Percentiles rank a stretch among this genome's conserved stretches.
phyloP scores from a whole-genome alignment of 2,113 vertebrate genomes.

The Egretta garzetta region DNA sequence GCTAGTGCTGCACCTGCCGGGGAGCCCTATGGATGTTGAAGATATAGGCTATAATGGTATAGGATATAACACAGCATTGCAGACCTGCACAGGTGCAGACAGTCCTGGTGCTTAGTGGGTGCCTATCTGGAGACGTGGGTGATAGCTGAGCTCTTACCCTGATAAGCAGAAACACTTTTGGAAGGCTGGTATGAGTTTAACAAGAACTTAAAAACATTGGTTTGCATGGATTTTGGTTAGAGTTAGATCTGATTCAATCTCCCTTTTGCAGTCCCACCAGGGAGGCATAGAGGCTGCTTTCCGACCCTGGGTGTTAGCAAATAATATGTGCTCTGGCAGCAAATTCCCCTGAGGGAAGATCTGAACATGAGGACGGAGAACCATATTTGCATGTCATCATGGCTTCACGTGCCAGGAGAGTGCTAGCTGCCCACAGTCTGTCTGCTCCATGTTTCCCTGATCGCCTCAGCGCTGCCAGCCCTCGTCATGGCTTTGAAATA shows the following conservation, averaged over 20 bases:
- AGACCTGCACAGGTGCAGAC: background rate
- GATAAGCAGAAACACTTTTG: background rate
- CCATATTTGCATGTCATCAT: background rate
- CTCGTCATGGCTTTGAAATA: background rate
- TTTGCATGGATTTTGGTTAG: background rate
- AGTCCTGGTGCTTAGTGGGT: background rate
- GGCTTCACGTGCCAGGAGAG: background rate
- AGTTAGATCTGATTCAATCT: background rate
- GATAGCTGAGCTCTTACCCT: background rate
- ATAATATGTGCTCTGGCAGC: background rate
- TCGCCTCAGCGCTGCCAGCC: background rate
- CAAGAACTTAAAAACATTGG: background rate
- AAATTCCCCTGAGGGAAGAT: background rate
- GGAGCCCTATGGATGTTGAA: background rate
- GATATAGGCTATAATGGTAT: too few relatives aligned
- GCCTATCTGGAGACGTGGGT: accelerated
- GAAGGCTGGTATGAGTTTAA: background rate
- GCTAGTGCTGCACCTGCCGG: background rate
- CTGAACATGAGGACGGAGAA: background rate
- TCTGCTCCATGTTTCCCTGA: background rate
- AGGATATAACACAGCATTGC: background rate
- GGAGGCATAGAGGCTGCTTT: background rate
- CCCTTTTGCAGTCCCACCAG: background rate
- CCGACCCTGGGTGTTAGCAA: background rate
- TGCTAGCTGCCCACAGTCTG: background rate